phyloP scores from a whole-genome alignment of 2,797 vertebrate species.

The Mormyrops boulengeri region DNA sequence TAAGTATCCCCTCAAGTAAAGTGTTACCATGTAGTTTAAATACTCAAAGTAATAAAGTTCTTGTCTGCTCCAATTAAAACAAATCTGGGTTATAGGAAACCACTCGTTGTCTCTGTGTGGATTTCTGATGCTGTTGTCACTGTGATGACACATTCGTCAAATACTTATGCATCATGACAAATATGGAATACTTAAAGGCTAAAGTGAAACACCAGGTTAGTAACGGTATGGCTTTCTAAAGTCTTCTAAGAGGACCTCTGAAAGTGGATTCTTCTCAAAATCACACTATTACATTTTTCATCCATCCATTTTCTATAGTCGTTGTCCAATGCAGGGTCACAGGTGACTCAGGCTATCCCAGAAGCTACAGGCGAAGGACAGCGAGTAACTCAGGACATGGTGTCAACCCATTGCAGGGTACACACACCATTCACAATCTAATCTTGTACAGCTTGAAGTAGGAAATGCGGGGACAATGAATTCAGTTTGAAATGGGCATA shows the following conservation, averaged over 20 bases:
- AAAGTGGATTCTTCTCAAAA: neutral
- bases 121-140: neutral
- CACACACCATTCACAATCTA: neutral
- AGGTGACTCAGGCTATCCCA: neutral
- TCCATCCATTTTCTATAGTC: neutral
- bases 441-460: no score
- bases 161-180: neutral
- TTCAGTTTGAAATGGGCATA: no score
- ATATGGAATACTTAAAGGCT: neutral
- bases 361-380: neutral
- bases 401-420: neutral
- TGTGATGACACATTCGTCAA: neutral
- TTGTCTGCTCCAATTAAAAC: neutral
- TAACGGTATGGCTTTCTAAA: neutral
- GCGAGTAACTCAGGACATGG: neutral
- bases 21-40: neutral
- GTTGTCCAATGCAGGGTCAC: neutral
- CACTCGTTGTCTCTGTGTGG: neutral
- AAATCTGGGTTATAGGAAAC: neutral
- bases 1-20: neutral
- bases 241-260: neutral
- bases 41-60: neutral
- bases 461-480: no score
- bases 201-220: neutral
- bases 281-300: neutral